Base-by-base conservation (phyloP, 2,113 vertebrate species). In the Triplophysa rosa region DNA sequence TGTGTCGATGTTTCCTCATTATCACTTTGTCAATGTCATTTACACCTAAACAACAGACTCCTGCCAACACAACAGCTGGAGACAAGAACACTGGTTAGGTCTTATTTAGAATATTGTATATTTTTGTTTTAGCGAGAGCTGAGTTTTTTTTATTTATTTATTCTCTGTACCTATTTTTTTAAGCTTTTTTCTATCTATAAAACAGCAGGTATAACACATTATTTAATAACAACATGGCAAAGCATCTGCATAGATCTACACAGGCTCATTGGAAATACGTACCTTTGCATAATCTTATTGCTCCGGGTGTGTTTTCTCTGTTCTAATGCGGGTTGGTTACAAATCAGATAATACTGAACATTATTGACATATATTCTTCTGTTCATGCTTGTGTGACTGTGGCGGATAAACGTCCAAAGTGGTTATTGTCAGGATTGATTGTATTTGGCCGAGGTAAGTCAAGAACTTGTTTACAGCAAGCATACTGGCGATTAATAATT, bases 1-100 rank as follows among this genome's bases (percentile, higher is more conserved):
- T 62, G 40, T 84, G 81, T 87, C 86, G 87, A 91, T 90, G 88
- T 81, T 82, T 89, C 86, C 90, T 90, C 88, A 90, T 90, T 90
- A 89, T 85, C 85, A 45, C 84, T 77, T 85, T 84, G 89, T 89
- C 88, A 90, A 90, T 90, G 86, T 87, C 64, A 89, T 89, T 89
- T 88, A 73, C 85, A 79, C 49, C 79, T 80, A 89, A 87, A 88
- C 88, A 89, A 86, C 83, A 76, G 64, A 67, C 72, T 77, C 82
- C 12, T 79, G 84, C 83, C 80, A 1, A 65, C 87, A 83, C 63
- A 77, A 81, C 81, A 80, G 83, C 84, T 74, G 71, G 21, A 45
- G 14, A 63, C 16, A 17, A 70, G 19, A 54, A 72, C 33, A n/a
- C 8, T 24, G 54, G 14, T 8, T 61, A 56, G 42, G 56, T 26